Evolutionary conservation across 92 coral and sea anemone genomes (phyloP).

Genomic region (Palythoa grandis): DNA sequence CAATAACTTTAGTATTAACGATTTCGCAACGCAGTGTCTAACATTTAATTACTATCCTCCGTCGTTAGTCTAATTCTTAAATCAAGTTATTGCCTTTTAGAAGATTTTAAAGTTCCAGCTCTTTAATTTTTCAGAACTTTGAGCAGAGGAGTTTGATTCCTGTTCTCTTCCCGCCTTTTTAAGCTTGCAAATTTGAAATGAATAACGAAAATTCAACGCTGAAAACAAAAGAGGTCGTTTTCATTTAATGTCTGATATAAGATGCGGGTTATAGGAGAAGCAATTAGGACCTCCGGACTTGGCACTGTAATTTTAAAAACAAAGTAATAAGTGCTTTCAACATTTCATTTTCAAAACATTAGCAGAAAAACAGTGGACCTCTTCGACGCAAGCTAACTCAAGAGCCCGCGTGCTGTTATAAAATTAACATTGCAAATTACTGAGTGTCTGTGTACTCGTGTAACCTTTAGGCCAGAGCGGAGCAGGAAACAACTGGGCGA

Average conservation of each 20-base stretch:
- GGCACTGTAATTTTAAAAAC: neutral
- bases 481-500: slow-evolving; percentile 96
- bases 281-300: neutral
- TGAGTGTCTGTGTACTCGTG: neutral
- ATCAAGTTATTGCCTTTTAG: neutral
- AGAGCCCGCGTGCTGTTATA: neutral
- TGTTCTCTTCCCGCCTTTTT: neutral
- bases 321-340: neutral
- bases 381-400: neutral
- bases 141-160: neutral
- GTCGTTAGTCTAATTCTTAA: neutral
- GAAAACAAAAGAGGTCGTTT: neutral
- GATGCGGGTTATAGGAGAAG: neutral
- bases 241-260: neutral
- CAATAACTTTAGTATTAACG: neutral
- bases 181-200: neutral
- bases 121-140: neutral
- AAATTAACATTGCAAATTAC: neutral
- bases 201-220: neutral
- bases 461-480: slow-evolving; percentile 78
- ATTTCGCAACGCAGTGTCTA: neutral
- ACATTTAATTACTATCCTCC: neutral
- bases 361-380: neutral
- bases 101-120: neutral
- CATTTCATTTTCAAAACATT: neutral